These are phyloP conservation scores for Athene noctua DNA, from an alignment of 2,113 vertebrate species.

Conservation along the genomic window DNA sequence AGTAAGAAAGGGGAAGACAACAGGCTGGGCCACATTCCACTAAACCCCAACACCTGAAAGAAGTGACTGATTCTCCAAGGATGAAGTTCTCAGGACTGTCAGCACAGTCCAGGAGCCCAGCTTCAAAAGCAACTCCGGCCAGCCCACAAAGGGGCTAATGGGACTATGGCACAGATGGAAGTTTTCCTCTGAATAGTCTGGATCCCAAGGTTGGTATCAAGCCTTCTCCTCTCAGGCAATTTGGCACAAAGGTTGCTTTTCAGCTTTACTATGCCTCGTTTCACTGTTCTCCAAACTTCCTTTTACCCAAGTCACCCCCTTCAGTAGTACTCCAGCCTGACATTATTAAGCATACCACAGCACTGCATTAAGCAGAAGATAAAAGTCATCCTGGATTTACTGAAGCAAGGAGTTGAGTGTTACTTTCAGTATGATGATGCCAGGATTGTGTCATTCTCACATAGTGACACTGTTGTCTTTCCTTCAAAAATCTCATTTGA, in stretches of 20 bases:
- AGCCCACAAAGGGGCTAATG: not conserved
- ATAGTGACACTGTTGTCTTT: not conserved
- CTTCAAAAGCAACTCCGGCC: not conserved
- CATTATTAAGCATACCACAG: not conserved
- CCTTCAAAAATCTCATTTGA: not conserved
- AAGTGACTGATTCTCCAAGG: not conserved
- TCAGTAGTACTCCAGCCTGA: not conserved
- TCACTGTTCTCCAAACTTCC: not conserved
- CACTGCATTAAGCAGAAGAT: not conserved
- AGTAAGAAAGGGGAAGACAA: not conserved
- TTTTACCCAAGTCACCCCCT: not conserved
- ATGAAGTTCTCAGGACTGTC: not conserved
- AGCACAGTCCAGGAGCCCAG: not conserved
- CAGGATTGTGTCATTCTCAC: not conserved
- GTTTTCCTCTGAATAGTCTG: not conserved
- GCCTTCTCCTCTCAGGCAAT: not conserved
- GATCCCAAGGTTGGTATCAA: not conserved
- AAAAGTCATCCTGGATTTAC: not conserved
- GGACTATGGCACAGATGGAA: not conserved
- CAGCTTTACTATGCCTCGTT: not conserved
- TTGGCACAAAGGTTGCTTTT: not conserved
- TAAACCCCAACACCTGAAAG: not conserved
- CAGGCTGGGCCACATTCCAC: not conserved
- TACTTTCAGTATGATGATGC: not conserved
- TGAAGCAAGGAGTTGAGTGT: not conserved